Conservation (phyloP, 2,797 vertebrate species). For the Phyllotis vaccarum region DNA sequence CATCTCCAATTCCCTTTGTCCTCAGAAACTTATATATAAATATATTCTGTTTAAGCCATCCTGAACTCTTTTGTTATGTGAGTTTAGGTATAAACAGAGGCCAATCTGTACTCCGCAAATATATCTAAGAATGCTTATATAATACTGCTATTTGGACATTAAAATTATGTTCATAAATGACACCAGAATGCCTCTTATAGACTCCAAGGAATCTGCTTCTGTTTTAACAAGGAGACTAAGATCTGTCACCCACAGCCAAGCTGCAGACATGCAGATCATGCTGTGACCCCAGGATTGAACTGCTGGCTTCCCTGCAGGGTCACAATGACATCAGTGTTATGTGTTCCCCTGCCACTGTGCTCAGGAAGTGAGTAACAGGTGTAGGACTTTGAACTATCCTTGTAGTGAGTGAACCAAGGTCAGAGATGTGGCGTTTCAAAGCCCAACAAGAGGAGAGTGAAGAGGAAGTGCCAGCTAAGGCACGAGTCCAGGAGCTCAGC, state of each 20-base stretch:
- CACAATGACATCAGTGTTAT: not conserved
- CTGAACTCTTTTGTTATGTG: slow-evolving; percentile 25
- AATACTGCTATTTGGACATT: not conserved
- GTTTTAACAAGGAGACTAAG: not conserved
- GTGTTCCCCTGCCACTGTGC: not conserved
- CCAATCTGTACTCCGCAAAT: not conserved
- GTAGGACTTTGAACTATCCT: not conserved
- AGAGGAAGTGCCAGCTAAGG: not conserved
- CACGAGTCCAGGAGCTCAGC: not conserved
- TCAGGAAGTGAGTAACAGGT: slow-evolving; percentile 14
- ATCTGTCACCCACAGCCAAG: not conserved
- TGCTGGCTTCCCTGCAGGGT: not conserved
- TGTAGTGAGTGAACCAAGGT: not conserved
- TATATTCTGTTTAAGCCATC: not conserved
- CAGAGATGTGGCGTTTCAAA: slow-evolving; percentile 25
- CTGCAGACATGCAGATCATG: slow-evolving; percentile 24
- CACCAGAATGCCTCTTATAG: not conserved
- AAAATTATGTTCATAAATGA: slow-evolving; percentile 42
- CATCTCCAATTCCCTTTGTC: not conserved
- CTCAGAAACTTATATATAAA: not conserved
- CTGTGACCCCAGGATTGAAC: not conserved
- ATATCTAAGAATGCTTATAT: slow-evolving; percentile 25
- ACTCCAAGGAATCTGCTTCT: not conserved
- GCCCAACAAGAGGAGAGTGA: not conserved
- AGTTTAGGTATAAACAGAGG: slow-evolving; percentile 31